These are phyloP conservation scores for Zelleria hepariella DNA, from an alignment of 2,888 invertebrate species.

Conservation along the genomic window DNA sequence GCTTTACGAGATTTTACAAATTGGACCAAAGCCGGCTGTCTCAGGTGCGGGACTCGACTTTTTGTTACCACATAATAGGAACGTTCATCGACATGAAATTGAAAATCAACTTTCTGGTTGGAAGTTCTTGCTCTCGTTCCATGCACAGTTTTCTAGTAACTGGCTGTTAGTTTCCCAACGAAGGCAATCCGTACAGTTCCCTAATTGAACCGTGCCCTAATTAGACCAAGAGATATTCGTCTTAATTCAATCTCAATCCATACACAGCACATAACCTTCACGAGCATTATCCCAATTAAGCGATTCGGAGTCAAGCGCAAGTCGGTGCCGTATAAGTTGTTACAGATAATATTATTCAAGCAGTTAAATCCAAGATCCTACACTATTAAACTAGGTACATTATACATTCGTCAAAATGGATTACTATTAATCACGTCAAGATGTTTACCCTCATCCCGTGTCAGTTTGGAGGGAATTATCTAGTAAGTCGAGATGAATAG, in stretches of 20 bases:
- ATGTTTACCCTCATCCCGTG: constrained; percentile 65
- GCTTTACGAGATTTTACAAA: not conserved
- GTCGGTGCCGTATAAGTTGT: not conserved
- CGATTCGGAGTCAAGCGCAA: not conserved
- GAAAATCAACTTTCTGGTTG: not conserved
- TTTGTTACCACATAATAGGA: not conserved
- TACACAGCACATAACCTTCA: not conserved
- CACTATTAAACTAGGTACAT: constrained; percentile 51
- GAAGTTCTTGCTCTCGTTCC: not conserved
- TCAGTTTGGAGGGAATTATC: constrained; percentile 58
- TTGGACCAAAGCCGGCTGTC: not conserved
- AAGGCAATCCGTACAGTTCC: not conserved
- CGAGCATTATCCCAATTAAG: not conserved
- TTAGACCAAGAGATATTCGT: not conserved
- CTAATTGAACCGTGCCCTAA: not conserved
- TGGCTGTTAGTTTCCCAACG: too few species aligned
- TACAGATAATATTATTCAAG: constrained; percentile 33
- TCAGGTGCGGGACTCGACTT: not conserved
- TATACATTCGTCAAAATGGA: constrained; percentile 32
- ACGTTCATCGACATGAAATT: not conserved
- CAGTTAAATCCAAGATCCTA: constrained; percentile 42
- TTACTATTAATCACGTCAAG: constrained; percentile 67
- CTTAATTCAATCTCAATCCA: not conserved
- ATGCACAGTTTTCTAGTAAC: too few species aligned
- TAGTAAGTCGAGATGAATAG: constrained; percentile 54